Evolutionary conservation across 2,113 vertebrate genomes (phyloP), one percentile per base, ranked within the genome.

Genomic region (Myiopsitta monachus): DNA sequence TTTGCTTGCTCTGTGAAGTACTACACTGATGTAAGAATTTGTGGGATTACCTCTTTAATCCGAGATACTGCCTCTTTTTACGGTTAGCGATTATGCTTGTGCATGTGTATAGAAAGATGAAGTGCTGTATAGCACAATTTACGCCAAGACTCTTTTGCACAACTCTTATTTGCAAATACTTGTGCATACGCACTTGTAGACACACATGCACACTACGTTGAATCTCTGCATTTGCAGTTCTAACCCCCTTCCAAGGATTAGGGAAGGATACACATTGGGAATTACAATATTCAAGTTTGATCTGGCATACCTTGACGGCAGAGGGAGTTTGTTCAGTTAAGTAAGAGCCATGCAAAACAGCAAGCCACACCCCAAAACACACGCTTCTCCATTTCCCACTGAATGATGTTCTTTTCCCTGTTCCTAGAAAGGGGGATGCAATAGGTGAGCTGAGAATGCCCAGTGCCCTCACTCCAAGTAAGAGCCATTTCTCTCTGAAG

Each of bases 201-300:
- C 33, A 13, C 28, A 27, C 0, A 0, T 1, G 3, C 21, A 11
- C 7, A 1, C 30, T 14, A 3, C 1, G 9, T 31, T 61, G 28
- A 43, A 33, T 22, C 33, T 4, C 22, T 8, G 0, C 27, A 31
- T 41, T 47, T 63, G 16, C 47, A 51, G 51, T 31, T 88, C 72
- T 38, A 22, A 4, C 13, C 11, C 18, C 8, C 33, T 75, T 69
- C 33, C 46, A 24, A 31, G 18, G 7, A 51, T n/a, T 39, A 86
- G 30, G 19, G 21, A 74, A 62, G 8, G 22, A 39, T 46, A 27
- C 3, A 3, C 21, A 31, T 28, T 0, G 1, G 31, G 6, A 94
- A 22, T 4, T 2, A 31, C n/a, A 85, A 43, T 7, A 46, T 27
- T 49, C 38, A 49, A 18, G 19, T 69, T 70, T 74, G 39, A 77